Percentiles rank a stretch among this genome's conserved stretches.
phyloP scores from a whole-genome alignment of 2,888 invertebrate genomes.

The Cartodere bifasciata region DNA sequence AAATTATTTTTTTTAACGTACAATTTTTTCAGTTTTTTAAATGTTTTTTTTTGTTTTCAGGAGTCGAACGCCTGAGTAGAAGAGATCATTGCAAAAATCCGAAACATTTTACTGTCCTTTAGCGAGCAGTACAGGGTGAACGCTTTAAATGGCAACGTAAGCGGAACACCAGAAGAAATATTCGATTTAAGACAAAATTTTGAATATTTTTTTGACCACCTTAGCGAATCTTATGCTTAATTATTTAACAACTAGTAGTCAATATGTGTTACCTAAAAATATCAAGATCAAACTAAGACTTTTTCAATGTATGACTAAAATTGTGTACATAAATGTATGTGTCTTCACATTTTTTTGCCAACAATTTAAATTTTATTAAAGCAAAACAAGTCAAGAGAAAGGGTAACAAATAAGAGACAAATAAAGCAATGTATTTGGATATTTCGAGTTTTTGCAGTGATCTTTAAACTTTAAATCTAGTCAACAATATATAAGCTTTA shows the following conservation, averaged over 20 bases:
- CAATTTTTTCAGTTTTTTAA: too few relatives aligned
- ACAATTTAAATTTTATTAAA: too few relatives aligned
- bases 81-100: slow-evolving; percentile 76
- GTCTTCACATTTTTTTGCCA: too few relatives aligned
- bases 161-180: slow-evolving; percentile 28
- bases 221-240: slow-evolving; percentile 55
- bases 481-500: slow-evolving; percentile 25
- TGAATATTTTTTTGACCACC: slow-evolving; percentile 49
- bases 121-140: slow-evolving; percentile 47
- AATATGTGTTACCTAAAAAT: too few relatives aligned
- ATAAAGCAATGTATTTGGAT: too few relatives aligned
- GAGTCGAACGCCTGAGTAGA: slow-evolving; percentile 85
- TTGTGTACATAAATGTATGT: too few relatives aligned
- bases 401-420: too few relatives aligned
- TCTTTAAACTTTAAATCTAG: slow-evolving; percentile 23
- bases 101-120: slow-evolving; percentile 64
- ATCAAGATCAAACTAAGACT: too few relatives aligned
- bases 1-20: too few relatives aligned
- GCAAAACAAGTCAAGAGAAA: too few relatives aligned
- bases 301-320: too few relatives aligned
- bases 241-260: too few relatives aligned
- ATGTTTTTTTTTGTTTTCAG: slow-evolving; percentile 44
- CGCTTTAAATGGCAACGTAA: slow-evolving; percentile 36
- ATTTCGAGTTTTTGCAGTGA: slow-evolving; percentile 35
- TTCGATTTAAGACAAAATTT: slow-evolving; percentile 38